A percentile compares a stretch with the other conserved stretches of the same genome.
These are phyloP conservation scores for Drosophila mimica DNA, from an alignment of 2,888 invertebrate species.

Conservation along the genomic window DNA sequence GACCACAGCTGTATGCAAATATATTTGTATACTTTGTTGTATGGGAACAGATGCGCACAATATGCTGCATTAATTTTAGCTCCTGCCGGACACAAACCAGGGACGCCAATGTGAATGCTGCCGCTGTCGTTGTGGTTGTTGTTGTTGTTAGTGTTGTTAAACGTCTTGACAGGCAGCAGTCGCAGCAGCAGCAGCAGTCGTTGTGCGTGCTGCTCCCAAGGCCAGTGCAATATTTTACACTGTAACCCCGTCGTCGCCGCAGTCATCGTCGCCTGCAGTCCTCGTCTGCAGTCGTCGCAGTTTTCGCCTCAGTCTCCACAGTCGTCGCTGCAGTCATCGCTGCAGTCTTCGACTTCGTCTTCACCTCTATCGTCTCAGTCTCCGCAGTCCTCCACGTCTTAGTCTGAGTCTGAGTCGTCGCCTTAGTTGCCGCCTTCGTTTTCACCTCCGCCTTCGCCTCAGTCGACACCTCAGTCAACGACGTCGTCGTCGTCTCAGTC, in stretches of 20 bases:
- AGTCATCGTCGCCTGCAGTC: slow-evolving; percentile 39
- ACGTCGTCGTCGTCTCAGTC: not conserved
- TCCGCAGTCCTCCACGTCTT: slow-evolving; percentile 13
- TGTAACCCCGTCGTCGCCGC: slow-evolving; percentile 40
- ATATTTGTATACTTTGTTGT: slow-evolving; percentile 52
- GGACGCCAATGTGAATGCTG: slow-evolving; percentile 44
- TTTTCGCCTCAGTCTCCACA: not conserved
- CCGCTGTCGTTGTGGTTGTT: slow-evolving; percentile 40
- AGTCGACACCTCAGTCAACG: slow-evolving; percentile 56
- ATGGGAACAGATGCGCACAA: slow-evolving; percentile 78
- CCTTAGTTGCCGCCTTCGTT: slow-evolving; percentile 22
- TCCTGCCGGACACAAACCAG: slow-evolving; percentile 64
- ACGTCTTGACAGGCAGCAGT: slow-evolving; percentile 77
- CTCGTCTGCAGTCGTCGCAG: slow-evolving; percentile 38
- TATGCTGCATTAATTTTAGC: slow-evolving; percentile 77
- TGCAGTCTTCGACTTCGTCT: not conserved
- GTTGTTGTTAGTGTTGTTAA: slow-evolving; percentile 70
- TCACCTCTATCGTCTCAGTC: slow-evolving; percentile 4
- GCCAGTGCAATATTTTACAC: slow-evolving; percentile 82
- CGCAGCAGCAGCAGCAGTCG: slow-evolving; percentile 13
- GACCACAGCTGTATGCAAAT: not conserved
- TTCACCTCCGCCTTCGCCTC: not conserved
- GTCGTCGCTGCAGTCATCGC: slow-evolving; percentile 47
- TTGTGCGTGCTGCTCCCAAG: slow-evolving; percentile 79
- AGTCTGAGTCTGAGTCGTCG: slow-evolving; percentile 7